A percentile compares a stretch with the other conserved stretches of the same genome.
phyloP scores from a whole-genome alignment of 2,113 vertebrate genomes.

The Siniperca knerii region DNA sequence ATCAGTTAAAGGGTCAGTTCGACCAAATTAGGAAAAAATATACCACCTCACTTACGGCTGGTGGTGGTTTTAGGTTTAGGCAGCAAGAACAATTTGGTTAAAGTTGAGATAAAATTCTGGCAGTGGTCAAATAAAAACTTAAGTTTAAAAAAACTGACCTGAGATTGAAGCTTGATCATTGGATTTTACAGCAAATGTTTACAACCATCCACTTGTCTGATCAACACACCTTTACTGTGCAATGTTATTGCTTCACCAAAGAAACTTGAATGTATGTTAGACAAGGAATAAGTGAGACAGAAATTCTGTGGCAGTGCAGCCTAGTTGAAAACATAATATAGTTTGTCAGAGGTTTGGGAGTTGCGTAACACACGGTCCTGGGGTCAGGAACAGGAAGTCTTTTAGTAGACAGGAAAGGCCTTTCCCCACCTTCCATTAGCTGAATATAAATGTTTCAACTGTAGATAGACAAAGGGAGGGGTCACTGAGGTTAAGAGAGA shows the following conservation, averaged over 20 bases:
- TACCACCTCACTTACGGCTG: not conserved
- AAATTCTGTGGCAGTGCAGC: not conserved
- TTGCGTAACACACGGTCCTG: conserved; percentile 17
- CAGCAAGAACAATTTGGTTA: not conserved
- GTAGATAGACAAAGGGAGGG: conserved; percentile 42
- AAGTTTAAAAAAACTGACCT: not conserved
- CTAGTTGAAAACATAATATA: conserved; percentile 11
- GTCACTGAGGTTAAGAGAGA: conserved; percentile 56
- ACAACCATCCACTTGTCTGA: not conserved
- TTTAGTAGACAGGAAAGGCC: conserved; percentile 68
- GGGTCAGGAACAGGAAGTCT: conserved; percentile 67
- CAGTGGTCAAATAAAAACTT: not conserved
- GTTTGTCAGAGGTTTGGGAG: conserved; percentile 29
- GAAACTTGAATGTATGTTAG: not conserved
- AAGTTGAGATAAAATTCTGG: not conserved
- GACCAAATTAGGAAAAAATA: not conserved
- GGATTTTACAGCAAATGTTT: not conserved
- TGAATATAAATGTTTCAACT: conserved; percentile 41
- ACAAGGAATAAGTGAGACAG: not conserved
- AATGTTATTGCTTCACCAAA: not conserved
- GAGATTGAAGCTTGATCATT: not conserved
- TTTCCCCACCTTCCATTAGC: conserved; percentile 70
- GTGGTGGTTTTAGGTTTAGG: not conserved
- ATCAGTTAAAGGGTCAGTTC: not conserved
- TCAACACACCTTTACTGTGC: not conserved